Evolutionary conservation across 2,797 vertebrate genomes (phyloP).

Genomic region (Poecilia picta): DNA sequence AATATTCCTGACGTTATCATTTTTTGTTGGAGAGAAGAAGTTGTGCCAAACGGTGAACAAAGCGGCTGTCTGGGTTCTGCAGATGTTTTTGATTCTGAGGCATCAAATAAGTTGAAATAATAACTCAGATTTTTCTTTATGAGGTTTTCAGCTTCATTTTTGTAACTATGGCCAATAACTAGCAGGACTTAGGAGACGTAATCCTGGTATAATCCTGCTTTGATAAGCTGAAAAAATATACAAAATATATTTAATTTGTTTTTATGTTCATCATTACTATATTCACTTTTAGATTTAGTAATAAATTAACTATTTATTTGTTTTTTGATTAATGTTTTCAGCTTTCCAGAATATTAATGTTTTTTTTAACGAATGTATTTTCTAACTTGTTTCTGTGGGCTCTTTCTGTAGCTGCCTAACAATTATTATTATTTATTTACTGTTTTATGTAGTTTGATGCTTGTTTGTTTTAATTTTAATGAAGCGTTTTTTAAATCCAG

Average conservation of each 20-base stretch:
- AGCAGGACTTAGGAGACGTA: constrained; percentile 2
- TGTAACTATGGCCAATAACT: not conserved
- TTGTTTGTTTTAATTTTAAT: not conserved
- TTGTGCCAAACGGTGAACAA: constrained; percentile 52
- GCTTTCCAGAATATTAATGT: not conserved
- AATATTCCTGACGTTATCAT: not conserved
- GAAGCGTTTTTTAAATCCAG: not conserved
- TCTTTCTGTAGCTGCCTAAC: not conserved
- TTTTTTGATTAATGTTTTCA: not conserved
- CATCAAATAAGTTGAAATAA: constrained; percentile 41
- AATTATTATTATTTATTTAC: not conserved
- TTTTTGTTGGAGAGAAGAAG: constrained; percentile 18
- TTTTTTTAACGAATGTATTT: not conserved
- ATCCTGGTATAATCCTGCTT: constrained; percentile 7
- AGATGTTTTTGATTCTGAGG: constrained; percentile 24
- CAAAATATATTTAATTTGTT: not conserved
- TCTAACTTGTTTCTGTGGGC: not conserved
- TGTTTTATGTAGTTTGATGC: not conserved
- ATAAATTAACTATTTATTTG: not conserved
- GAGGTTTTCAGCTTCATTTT: constrained; percentile 18
- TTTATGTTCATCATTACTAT: not conserved
- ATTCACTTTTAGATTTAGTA: not conserved
- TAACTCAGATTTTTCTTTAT: constrained; percentile 22
- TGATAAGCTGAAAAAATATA: not conserved
- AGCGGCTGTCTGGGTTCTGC: constrained; percentile 49